These are phyloP conservation scores for Oligia fasciuncula DNA, from an alignment of 2,888 invertebrate species.

Conservation along the genomic window DNA sequence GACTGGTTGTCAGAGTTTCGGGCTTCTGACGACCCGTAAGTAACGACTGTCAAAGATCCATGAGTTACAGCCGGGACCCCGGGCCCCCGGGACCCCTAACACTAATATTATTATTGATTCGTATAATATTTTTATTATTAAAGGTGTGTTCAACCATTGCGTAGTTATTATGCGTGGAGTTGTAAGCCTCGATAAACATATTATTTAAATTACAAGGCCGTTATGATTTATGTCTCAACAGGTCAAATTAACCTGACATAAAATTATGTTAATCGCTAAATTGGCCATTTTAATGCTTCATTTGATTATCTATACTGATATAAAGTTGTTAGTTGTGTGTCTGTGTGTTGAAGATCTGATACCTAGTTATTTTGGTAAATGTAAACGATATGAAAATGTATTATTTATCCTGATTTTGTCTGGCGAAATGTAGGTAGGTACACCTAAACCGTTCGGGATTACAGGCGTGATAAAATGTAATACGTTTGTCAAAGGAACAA, in stretches of 20 bases:
- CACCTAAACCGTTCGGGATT: too few species aligned
- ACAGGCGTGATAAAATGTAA: too few species aligned
- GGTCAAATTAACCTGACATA: constrained; percentile 58
- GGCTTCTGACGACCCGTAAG: too few species aligned
- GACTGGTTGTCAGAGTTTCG: too few species aligned
- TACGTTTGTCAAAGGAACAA: too few species aligned
- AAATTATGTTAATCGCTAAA: constrained; percentile 57
- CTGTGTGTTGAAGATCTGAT: constrained; percentile 1
- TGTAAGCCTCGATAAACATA: constrained; percentile 28
- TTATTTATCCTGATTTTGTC: neutral
- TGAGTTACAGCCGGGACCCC: neutral
- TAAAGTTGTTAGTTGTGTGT: neutral
- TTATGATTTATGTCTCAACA: constrained; percentile 36
- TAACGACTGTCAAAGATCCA: neutral
- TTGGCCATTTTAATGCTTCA: constrained; percentile 47
- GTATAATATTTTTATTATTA: constrained; percentile 16
- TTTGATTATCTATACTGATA: constrained; percentile 35
- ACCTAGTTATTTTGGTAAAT: neutral
- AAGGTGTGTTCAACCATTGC: constrained; percentile 26
- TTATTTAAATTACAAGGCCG: constrained; percentile 57
- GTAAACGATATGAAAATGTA: neutral
- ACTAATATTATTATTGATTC: neutral
- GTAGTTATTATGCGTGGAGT: neutral
- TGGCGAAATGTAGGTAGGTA: too few species aligned
- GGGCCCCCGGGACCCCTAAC: neutral